Base-by-base conservation (phyloP, 2,888 invertebrate genomes). In the Altica lythri region DNA sequence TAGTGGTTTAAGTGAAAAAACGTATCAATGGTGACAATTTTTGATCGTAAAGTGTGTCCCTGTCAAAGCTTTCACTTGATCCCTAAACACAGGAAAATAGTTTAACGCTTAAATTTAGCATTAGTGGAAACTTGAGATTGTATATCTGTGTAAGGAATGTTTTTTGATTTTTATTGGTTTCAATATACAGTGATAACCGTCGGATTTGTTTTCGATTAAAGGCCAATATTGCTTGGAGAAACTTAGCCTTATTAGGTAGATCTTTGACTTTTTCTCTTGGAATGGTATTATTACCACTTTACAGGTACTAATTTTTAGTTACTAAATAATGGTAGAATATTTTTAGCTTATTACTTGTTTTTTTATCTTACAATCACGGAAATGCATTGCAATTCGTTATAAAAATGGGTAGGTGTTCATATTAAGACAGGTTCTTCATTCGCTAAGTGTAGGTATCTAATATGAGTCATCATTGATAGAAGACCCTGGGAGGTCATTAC, bases 231-330 rank as follows among this genome's bases (percentile, higher is more conserved):
- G 70, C 66, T 59, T 61, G 65, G 65, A 66, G 65, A 61, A 65
- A 69, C 63, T 64, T 72, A 68, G 70, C 71, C 73, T 72, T 72
- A 73, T 73, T 70, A 70, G 72, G 71, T 64, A 68, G 68, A 69
- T 67, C 69, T 71, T 70, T 70, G 69, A 68, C 40, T 68, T 72
- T 59, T 40, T 56, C 32, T 53, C 38, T 60, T 55, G 53, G 56
- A 60, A 53, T 53, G 25, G 43, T 50, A 29, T 19, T 14, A 30
- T 52, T 53, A 46, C 50, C 22, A 47, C 44, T 51, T 47, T 51
- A 16, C 42, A 43, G 25, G 40, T 50, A 47, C 1, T 29, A 42
- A 46, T 48, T 43, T 18, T 43, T 45, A 16, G 9, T 55, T 53
- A 19, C 37, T 38, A 50, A 50, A 27, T 53, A 49, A 22, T 25